Evolutionary conservation across 1,140 invertebrate genomes (phyloP).

Genomic region (Adelges cooleyi): DNA sequence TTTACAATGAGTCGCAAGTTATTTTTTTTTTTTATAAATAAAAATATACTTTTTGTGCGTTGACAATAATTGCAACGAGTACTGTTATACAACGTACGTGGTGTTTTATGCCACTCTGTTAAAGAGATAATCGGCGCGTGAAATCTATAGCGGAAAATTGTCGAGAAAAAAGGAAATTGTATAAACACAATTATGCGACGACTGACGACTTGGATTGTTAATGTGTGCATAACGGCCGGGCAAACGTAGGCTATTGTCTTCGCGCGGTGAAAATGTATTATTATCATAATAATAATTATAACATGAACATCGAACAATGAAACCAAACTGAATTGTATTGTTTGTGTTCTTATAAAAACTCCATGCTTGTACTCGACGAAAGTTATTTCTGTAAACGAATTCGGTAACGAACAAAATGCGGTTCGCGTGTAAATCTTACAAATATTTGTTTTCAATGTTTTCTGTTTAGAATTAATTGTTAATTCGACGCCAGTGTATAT

Average conservation of each 20-base stretch:
- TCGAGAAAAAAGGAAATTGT: background rate
- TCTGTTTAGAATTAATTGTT: no score
- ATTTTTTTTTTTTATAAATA: no score
- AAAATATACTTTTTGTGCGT: no score
- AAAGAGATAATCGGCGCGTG: background rate
- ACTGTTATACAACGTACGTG: no score
- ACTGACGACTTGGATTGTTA: background rate
- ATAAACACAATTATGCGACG: background rate
- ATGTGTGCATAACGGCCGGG: slow-evolving; percentile 10
- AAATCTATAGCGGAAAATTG: slow-evolving; percentile 16
- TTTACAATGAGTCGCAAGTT: no score
- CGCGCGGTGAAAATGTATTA: background rate
- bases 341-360: background rate
- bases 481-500: no score
- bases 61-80: no score
- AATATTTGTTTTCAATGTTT: background rate
- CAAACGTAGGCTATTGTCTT: background rate
- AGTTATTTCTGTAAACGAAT: background rate
- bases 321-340: no score
- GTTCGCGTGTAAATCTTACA: background rate
- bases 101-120: no score
- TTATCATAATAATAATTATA: background rate
- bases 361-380: no score
- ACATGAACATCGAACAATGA: background rate
- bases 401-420: background rate